These are phyloP conservation scores for Patiria miniata DNA, from an alignment of 35 echinoderm and acorn worm genomes.

Conservation along the genomic window DNA sequence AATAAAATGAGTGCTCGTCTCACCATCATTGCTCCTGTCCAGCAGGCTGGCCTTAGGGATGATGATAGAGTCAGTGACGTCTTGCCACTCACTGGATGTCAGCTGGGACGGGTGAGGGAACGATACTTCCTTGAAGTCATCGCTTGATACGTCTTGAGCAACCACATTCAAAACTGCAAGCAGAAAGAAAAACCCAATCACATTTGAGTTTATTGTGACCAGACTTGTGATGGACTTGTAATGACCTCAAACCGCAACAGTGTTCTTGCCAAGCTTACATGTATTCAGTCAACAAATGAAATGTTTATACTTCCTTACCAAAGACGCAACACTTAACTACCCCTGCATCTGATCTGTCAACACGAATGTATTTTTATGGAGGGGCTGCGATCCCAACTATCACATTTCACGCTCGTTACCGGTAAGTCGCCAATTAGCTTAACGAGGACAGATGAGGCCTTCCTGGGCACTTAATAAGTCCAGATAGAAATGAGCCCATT, in stretches of 20 bases:
- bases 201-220: too few species aligned
- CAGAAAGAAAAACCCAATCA: neutral
- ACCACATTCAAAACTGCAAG: slow-evolving; percentile 72
- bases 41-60: slow-evolving; percentile 68
- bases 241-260: too few species aligned
- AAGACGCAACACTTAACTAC: too few species aligned
- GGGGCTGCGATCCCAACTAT: neutral
- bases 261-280: too few species aligned
- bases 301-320: too few species aligned
- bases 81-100: slow-evolving; percentile 51
- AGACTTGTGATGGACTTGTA: too few species aligned
- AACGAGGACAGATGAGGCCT: neutral
- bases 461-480: neutral
- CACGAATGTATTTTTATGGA: too few species aligned
- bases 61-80: slow-evolving; percentile 64
- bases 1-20: neutral
- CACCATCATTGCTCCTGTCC: slow-evolving; percentile 51
- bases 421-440: slow-evolving; percentile 5
- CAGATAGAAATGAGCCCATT: too few species aligned
- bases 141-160: slow-evolving; percentile 43
- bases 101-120: slow-evolving; percentile 52
- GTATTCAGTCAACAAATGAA: too few species aligned
- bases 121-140: slow-evolving; percentile 26
- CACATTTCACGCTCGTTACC: neutral
- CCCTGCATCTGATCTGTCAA: too few species aligned